Evolutionary conservation across 2,113 vertebrate species (phyloP).

Genomic region (Myotis davidii): DNA sequence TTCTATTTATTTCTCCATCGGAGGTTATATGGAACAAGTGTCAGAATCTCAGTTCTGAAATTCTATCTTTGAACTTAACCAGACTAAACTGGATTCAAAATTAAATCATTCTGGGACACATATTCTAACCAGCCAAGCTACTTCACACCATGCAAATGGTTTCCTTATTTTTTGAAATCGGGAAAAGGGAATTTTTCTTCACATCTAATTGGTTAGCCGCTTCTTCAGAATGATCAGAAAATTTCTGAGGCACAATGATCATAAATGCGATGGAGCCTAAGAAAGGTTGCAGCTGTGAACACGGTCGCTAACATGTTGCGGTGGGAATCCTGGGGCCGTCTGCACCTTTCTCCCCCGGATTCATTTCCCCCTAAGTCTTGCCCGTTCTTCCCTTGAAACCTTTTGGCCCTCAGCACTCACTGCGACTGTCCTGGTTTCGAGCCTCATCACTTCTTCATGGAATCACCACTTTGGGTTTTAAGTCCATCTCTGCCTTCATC

Average conservation of each 20-base stretch:
- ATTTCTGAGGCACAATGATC: background rate
- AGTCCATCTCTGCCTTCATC: background rate
- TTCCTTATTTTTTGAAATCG: slow-evolving; percentile 1
- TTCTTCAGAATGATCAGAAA: slow-evolving; percentile 24
- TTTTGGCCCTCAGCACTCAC: background rate
- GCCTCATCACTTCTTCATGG: background rate
- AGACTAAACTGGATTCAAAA: background rate
- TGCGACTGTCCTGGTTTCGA: background rate
- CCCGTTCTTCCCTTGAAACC: background rate
- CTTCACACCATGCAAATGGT: background rate
- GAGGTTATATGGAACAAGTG: slow-evolving; percentile 11
- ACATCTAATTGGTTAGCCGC: background rate
- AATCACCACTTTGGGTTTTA: background rate
- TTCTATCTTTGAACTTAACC: background rate
- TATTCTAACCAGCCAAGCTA: background rate
- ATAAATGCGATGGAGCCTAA: background rate
- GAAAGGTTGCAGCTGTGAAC: background rate
- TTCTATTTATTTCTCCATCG: background rate
- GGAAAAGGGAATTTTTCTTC: background rate
- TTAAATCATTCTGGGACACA: background rate
- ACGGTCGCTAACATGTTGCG: background rate
- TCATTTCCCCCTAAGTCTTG: background rate
- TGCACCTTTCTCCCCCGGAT: background rate
- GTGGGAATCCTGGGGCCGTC: background rate
- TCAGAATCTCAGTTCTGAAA: slow-evolving; percentile 7